Base-by-base conservation (phyloP, 2,888 invertebrate species). In the Acronicta leporina region DNA sequence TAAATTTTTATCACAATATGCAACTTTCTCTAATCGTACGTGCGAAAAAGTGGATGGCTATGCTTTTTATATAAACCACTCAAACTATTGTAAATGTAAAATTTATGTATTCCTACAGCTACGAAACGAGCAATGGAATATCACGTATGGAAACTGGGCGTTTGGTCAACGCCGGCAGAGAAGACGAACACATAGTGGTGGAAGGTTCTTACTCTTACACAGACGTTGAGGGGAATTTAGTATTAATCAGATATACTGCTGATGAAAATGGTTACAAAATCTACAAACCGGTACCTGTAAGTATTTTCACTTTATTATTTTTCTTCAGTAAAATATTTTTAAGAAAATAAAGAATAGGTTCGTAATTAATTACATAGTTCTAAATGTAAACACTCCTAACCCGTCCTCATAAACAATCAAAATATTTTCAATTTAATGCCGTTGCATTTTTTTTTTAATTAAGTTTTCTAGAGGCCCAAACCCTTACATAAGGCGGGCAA, bases 61-160 rank as follows among this genome's bases (percentile, higher is more conserved):
- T n/a, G n/a, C n/a, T n/a, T n/a, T n/a, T n/a, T n/a, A n/a, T n/a
- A n/a, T n/a, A n/a, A n/a, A n/a, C n/a, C n/a, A n/a, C n/a, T n/a
- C n/a, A n/a, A n/a, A n/a, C 3, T 35, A 45, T 45, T 38, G 33
- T 41, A 58, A 49, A 10, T 48, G 6, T 27, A 1, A 27, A 8
- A 20, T 50, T 47, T 51, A 60, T 86, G n/a, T n/a, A n/a, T n/a
- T n/a, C n/a, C n/a, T 88, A 15, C 80, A 96, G 95, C 74, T 97
- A 95, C 75, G 95, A 95, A 80, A 96, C 96, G 45, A 96, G 95
- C 1, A 96, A 97, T 76, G 96, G 96, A n/a, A 96, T 96, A 67
- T 87, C 83, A 46, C 95, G 95, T 1, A 92, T 95, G 58, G 96
- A 97, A 85, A 88, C 89, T 46, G 96, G 96, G 14, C 95, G 89